These are phyloP conservation scores for Neotoxoptera formosana DNA, from an alignment of 1,140 invertebrate species.

Conservation along the genomic window DNA sequence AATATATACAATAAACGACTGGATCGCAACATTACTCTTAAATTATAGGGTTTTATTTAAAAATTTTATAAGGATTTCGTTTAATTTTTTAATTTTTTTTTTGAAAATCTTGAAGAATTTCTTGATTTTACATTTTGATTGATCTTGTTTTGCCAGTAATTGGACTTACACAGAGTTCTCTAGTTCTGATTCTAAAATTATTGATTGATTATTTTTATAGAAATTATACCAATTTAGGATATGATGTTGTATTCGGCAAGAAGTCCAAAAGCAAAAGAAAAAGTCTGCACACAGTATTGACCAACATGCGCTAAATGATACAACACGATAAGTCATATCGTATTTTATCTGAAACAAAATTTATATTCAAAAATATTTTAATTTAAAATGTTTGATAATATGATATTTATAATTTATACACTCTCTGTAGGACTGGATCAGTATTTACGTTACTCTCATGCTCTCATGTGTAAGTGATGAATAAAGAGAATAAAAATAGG, in stretches of 20 bases:
- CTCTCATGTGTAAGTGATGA: too few relatives aligned
- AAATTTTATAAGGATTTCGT: neutral
- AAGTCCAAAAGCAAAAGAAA: conserved; percentile 10
- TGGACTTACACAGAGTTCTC: neutral
- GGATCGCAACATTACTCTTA: too few relatives aligned
- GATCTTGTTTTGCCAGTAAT: neutral
- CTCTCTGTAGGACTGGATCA: too few relatives aligned
- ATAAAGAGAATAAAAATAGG: too few relatives aligned
- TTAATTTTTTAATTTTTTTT: neutral
- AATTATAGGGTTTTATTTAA: neutral
- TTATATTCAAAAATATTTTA: neutral
- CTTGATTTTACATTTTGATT: neutral
- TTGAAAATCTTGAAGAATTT: neutral
- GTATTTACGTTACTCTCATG: too few relatives aligned
- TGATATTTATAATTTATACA: too few relatives aligned
- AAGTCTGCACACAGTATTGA: neutral
- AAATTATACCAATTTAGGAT: neutral
- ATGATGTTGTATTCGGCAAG: neutral
- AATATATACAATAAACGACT: too few relatives aligned
- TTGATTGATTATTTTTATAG: neutral
- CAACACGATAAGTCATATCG: neutral
- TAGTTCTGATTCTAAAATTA: neutral
- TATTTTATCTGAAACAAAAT: neutral
- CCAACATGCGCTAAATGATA: neutral
- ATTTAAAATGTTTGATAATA: too few relatives aligned